These are phyloP conservation scores for Oscheius sp. DNA, from an alignment of 2,888 invertebrate species.

Conservation along the genomic window DNA sequence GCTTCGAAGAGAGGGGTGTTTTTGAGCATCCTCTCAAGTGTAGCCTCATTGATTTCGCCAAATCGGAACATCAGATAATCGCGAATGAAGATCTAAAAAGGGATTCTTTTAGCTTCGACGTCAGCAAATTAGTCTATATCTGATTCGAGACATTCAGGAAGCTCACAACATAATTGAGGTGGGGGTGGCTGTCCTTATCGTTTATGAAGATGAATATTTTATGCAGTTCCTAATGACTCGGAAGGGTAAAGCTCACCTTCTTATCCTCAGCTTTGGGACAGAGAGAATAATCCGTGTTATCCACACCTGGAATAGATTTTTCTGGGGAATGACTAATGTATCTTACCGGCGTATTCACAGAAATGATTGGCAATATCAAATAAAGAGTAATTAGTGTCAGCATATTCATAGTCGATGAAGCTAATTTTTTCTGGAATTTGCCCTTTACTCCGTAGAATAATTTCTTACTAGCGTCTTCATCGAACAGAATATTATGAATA, in stretches of 20 bases:
- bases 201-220: too few species aligned
- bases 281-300: conserved; percentile 59
- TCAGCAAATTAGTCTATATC: too few species aligned
- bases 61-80: conserved; percentile 51
- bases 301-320: conserved; percentile 55
- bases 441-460: neutral
- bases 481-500: conserved; percentile 89
- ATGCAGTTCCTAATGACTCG: too few species aligned
- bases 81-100: conserved; percentile 44
- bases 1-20: conserved; percentile 61
- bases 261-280: conserved; percentile 56
- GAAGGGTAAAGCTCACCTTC: conserved; percentile 14
- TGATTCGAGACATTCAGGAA: too few species aligned
- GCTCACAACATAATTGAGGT: too few species aligned
- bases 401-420: conserved; percentile 98
- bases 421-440: conserved; percentile 16
- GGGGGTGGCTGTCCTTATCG: too few species aligned
- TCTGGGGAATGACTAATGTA: neutral
- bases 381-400: conserved; percentile 89
- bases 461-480: conserved; percentile 72
- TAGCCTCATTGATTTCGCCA: conserved; percentile 16
- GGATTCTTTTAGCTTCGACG: neutral
- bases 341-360: conserved; percentile 89
- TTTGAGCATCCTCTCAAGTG: conserved; percentile 39
- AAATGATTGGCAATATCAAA: conserved; percentile 98